Evolutionary conservation across 2,888 invertebrate species (phyloP).

Genomic region (Gari tellinella): DNA sequence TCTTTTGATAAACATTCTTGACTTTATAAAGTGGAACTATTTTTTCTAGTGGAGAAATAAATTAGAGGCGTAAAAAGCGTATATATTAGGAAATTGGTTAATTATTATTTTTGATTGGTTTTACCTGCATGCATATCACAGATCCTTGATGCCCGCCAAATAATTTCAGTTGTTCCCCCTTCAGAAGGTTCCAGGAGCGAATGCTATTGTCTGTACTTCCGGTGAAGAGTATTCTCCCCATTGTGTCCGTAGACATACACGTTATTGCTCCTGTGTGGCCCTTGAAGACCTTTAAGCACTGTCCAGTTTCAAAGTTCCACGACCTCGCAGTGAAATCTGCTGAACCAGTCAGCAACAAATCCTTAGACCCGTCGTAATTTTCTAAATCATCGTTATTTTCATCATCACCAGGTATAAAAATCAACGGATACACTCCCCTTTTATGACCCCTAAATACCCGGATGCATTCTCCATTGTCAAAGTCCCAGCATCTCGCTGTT

Average conservation of each 20-base stretch:
- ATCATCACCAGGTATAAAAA: conserved; percentile 85
- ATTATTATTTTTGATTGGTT: too few relatives aligned
- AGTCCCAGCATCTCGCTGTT: conserved; percentile 85
- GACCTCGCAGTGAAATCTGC: conserved; percentile 83
- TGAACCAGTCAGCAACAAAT: conserved; percentile 83
- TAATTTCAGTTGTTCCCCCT: conserved; percentile 83
- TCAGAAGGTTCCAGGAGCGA: conserved; percentile 84
- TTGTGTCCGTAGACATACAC: conserved; percentile 84
- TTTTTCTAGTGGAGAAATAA: too few relatives aligned
- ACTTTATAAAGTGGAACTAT: too few relatives aligned
- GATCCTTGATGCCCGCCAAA: conserved; percentile 85
- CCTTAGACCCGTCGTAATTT: conserved; percentile 79
- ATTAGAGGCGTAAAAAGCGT: too few relatives aligned
- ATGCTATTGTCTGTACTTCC: conserved; percentile 85
- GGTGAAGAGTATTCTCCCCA: conserved; percentile 84
- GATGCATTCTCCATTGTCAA: conserved; percentile 84
- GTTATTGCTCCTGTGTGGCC: conserved; percentile 85
- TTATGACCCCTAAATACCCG: conserved; percentile 85
- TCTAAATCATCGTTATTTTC: conserved; percentile 76
- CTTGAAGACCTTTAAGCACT: conserved; percentile 81
- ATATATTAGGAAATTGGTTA: too few relatives aligned
- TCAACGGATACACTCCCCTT: conserved; percentile 85
- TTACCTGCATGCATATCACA: conserved; percentile 84
- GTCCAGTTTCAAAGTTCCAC: conserved; percentile 84
- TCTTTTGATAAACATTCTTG: too few relatives aligned